Evolutionary conservation across 2,113 vertebrate species (phyloP).

Genomic region (Chionodraco myersi): DNA sequence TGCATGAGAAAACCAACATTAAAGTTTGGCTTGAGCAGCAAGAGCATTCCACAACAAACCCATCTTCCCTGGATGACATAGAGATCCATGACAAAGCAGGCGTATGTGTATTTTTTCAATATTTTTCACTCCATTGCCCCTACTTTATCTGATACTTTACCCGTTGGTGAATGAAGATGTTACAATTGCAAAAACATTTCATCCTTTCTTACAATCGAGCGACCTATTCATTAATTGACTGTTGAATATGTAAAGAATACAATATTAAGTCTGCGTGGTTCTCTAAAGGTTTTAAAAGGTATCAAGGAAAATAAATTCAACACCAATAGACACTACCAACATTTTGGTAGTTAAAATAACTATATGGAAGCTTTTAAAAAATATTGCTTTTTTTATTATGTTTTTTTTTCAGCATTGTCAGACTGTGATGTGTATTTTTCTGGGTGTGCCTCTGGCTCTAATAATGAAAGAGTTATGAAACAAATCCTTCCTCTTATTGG

Average conservation of each 20-base stretch:
- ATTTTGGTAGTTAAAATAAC: not conserved
- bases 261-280: not conserved
- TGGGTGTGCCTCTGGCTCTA: not conserved
- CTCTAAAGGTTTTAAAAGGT: not conserved
- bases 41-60: slow-evolving; percentile 86
- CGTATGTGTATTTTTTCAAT: slow-evolving; percentile 87
- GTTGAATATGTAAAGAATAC: not conserved
- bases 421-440: slow-evolving; percentile 14
- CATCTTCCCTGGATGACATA: slow-evolving; percentile 95
- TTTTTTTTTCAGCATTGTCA: not conserved
- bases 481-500: not conserved
- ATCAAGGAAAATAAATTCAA: not conserved
- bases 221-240: not conserved
- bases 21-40: slow-evolving; percentile 96
- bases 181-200: slow-evolving; percentile 24
- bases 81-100: slow-evolving; percentile 93
- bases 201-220: slow-evolving; percentile 6
- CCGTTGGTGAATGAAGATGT: slow-evolving; percentile 23
- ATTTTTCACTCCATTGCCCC: slow-evolving; percentile 36
- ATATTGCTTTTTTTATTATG: not conserved
- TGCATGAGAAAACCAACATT: slow-evolving; percentile 99
- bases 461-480: not conserved
- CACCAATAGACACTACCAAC: not conserved
- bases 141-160: slow-evolving; percentile 45
- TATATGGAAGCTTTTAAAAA: not conserved